These are phyloP conservation scores for Romanogobio albipinnatus DNA, from an alignment of 2,113 vertebrate species.

Conservation along the genomic window DNA sequence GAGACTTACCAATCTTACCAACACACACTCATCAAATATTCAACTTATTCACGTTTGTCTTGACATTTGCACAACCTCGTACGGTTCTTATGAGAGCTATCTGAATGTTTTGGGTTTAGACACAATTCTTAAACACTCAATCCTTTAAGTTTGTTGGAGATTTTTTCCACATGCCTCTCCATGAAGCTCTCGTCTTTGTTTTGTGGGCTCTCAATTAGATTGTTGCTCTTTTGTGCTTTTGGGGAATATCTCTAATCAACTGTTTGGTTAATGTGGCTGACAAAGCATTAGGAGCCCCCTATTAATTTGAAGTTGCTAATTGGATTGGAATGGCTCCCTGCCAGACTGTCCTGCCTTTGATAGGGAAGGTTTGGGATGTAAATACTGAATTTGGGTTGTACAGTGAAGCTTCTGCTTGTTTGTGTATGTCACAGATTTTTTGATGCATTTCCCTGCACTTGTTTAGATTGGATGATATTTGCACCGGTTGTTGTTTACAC, in stretches of 20 bases:
- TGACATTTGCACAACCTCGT: not conserved
- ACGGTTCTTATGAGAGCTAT: not conserved
- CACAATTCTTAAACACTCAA: not conserved
- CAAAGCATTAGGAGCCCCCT: not conserved
- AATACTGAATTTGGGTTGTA: not conserved
- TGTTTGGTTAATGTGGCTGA: slow-evolving; percentile 8
- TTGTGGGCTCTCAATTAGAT: not conserved
- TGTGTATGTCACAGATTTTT: not conserved
- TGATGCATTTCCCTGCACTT: not conserved
- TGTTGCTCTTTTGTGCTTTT: not conserved
- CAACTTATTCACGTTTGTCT: not conserved
- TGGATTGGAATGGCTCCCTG: slow-evolving; percentile 2
- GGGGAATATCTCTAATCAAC: slow-evolving; percentile 5
- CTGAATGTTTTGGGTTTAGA: not conserved
- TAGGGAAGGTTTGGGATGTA: not conserved
- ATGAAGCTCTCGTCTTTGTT: not conserved
- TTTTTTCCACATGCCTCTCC: not conserved
- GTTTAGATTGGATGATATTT: not conserved
- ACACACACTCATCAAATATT: not conserved
- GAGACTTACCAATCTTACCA: not conserved
- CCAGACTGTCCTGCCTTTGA: not conserved
- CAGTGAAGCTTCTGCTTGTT: not conserved
- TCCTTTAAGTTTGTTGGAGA: slow-evolving; percentile 1
- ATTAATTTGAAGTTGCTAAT: slow-evolving; percentile 17
- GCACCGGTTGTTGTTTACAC: not conserved